Evolutionary conservation across 2,113 vertebrate species (phyloP).

Genomic region (Formicarius rufipectus): DNA sequence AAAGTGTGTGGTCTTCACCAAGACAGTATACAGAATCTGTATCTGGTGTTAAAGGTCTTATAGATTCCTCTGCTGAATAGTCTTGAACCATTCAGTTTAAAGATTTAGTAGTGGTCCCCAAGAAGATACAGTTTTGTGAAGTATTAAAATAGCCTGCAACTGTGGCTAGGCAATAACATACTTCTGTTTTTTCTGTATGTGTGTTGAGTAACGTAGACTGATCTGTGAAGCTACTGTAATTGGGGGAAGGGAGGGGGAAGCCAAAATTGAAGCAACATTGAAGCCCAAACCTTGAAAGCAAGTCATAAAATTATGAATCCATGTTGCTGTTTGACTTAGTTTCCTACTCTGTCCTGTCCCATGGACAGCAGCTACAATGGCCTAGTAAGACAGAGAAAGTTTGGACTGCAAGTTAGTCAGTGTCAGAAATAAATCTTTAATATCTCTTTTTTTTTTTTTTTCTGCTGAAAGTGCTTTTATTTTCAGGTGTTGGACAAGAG

Average conservation of each 20-base stretch:
- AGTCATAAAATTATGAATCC: background rate
- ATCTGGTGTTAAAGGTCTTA: background rate
- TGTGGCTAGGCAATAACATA: background rate
- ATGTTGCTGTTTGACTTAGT: background rate
- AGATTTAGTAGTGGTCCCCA: background rate
- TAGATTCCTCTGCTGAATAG: background rate
- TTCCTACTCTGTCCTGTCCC: background rate
- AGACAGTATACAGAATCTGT: background rate
- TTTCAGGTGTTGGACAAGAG: background rate
- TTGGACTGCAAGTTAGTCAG: background rate
- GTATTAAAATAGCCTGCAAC: background rate
- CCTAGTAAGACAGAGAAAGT: background rate
- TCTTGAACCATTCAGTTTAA: background rate
- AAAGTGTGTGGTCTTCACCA: background rate
- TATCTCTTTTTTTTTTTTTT: no score
- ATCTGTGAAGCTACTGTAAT: background rate
- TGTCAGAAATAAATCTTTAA: background rate
- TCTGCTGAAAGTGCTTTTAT: background rate
- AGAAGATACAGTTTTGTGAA: background rate
- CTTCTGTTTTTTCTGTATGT: background rate
- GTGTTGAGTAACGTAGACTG: rapidly evolving
- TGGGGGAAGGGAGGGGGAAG: background rate
- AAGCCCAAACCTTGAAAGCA: background rate
- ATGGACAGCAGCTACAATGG: background rate
- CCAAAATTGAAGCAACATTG: background rate